Base-by-base conservation (phyloP, 2,797 vertebrate genomes). In the Meriones psammophilus region DNA sequence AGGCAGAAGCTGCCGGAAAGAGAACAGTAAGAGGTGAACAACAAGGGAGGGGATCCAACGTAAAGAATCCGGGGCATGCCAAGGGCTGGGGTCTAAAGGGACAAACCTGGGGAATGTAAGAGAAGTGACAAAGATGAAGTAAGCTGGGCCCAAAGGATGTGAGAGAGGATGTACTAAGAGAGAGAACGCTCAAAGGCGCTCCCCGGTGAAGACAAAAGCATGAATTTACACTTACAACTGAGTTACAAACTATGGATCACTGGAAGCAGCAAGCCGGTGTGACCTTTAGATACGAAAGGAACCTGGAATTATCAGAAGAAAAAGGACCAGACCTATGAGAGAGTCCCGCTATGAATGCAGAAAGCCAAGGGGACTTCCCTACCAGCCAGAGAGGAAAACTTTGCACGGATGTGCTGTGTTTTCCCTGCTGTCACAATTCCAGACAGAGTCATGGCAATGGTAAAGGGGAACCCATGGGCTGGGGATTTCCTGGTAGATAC, bases 261-360 rank as follows among this genome's bases (percentile, higher is more conserved):
- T 30, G 66, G n/a, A 80, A 73, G 42, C 77, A 88, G 80, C 56
- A 89, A 7, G 24, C 54, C 58, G 26, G 26, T 83, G 58, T 94
- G 56, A 81, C 24, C 46, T 95, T 81, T 71, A 36, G 46, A 60
- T 69, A 64, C 39, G 66, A 81, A 94, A 20, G 39, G 33, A 96
- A 90, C 93, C 10, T 46, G 50, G 42, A 66, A 91, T 68, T 85
- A 74, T 50, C 81, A 76, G 68, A 81, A 80, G 77, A 64, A 68
- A 91, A 71, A 64, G 7, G 22, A 18, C n/a, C 24, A 91, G 68
- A 17, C 46, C 30, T 1, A 14, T 62, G 50, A 76, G 46, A 89
- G 73, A 69, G 64, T n/a, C 36, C 30, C 46, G 24, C 50, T 9
- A 0, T 14, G 24, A 0, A 12, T n/a, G 4, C 13, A 30, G 18